Evolutionary conservation across 1,140 invertebrate species (phyloP), one percentile per base, ranked within the genome.

Genomic region (Penaeus chinensis): DNA sequence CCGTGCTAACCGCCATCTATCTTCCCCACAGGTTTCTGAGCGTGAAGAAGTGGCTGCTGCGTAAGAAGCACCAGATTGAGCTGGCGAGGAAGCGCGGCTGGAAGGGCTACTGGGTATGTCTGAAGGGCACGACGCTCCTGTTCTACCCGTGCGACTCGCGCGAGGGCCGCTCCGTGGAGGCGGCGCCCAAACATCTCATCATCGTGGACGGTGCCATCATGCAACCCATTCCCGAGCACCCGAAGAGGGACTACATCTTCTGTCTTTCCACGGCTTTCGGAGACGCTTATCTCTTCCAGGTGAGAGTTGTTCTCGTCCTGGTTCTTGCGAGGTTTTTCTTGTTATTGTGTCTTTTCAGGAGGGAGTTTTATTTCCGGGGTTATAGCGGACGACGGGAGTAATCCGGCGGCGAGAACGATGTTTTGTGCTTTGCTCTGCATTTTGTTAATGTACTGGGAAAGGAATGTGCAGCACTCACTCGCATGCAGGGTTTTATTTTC

Each of bases 101-200:
- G 98, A 99, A 99, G 93, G 97, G 97, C 78, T 99, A 99, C 93
- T 99, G 98, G 98, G 98, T 99, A 19, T 98, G 97, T 93, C 94
- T 99, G 82, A 99, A 99, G 92, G 98, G 98, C 85, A 99, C 98
- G 20, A 99, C 98, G 27, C 94, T 99, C 32, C 94, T 99, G 37
- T 99, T 99, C 93, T 99, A 99, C 93, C 97, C 97, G 3, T 98
- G 98, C 92, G 97, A 98, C 92, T 97, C 97, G 47, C 95, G 97
- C 78, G 97, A 98, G 92, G 96, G 96, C 24, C 90, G 92, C 65
- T 96, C 96, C 18, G 96, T 98, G 47, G 97, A 98, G 92, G 96
- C 96, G 32, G 96, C 97, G 22, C 97, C 97, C 27, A 98, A 98
- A 92, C 97, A 98, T 93, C 95, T 98, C 90, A 98, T 98, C 92